Evolutionary conservation across 2,797 vertebrate genomes (phyloP), one percentile per base, ranked within the genome.

Genomic region (Siniperca scherzeri): DNA sequence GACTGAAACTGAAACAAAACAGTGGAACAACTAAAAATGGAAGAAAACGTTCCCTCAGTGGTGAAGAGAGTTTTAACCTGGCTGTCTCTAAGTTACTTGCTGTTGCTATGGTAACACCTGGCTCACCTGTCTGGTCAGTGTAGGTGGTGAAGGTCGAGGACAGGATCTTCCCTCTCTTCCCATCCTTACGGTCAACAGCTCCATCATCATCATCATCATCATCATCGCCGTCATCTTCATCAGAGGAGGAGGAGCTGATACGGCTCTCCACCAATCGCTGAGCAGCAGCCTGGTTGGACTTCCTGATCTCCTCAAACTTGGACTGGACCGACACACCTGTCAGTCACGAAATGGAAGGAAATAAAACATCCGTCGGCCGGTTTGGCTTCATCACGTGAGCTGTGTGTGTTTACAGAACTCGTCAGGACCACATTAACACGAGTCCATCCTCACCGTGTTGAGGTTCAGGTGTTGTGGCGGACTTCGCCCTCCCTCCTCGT

Each of bases 271-370:
- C 93, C 67, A 99, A 74, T 78, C 97, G 97, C 93, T 95, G 96
- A 77, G 96, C 98, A 21, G 96, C 96, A 17, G 96, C 98, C 92
- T 97, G 97, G 91, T 99, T 97, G 48, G 97, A 96, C 88, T 94
- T 98, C 89, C 96, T 96, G 93, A 99, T 99, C 96, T 98, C 97
- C 81, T 99, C 97, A 74, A 99, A 99, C 90, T 96, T 98, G 74
- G 94, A 96, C 87, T 96, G 96, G 52, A 96, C 95, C 0, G 92
- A 94, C 7, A 87, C 80, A 38, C 92, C 97, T 97, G 87, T 76
- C 25, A 65, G 60, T 61, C 61, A 40, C 0, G 3, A 42, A 27
- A 27, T 27, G 27, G n/a, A 12, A 9, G 64, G 2, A 12, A 17
- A 44, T 44, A 13, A 50, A 17, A 19, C 27, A 38, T 6, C 19